Percentiles rank a stretch among this genome's conserved stretches.
Conservation (phyloP, 2,888 invertebrate species). For the Acrobasis consociella region DNA sequence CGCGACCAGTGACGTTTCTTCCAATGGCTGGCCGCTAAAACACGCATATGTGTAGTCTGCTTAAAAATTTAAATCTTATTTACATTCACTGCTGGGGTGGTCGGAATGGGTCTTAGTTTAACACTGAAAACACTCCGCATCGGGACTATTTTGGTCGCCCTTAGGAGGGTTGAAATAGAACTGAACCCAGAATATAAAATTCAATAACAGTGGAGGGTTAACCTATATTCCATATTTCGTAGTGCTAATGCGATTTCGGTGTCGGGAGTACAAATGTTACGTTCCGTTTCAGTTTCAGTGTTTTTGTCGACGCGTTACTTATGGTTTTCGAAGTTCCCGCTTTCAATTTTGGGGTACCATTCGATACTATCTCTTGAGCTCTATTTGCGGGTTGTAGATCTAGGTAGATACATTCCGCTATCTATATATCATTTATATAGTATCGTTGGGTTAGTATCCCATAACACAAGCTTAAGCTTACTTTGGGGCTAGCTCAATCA, state of each 20-base stretch:
- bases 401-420: too few species aligned
- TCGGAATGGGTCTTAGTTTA: constrained; percentile 58
- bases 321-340: constrained; percentile 6
- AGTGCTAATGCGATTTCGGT: constrained; percentile 34
- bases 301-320: constrained; percentile 8
- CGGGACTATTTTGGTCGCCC: constrained; percentile 70
- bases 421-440: too few species aligned
- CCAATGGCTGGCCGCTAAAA: constrained; percentile 26
- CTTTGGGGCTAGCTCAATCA: too few species aligned
- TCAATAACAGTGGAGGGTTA: constrained; percentile 54
- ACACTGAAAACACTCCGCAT: constrained; percentile 55
- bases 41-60: constrained; percentile 44
- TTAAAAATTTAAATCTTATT: constrained; percentile 78
- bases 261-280: constrained; percentile 27
- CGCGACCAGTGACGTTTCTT: constrained; percentile 27
- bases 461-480: too few species aligned
- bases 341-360: constrained; percentile 3
- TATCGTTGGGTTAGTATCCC: too few species aligned
- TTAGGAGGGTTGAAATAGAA: constrained; percentile 70
- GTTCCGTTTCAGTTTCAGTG: constrained; percentile 20
- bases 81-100: constrained; percentile 67
- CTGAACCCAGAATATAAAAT: constrained; percentile 65
- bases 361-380: too few species aligned
- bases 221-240: constrained; percentile 42
- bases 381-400: neutral